Base-by-base conservation (phyloP, 2,113 vertebrate genomes). In the Serinus canaria region DNA sequence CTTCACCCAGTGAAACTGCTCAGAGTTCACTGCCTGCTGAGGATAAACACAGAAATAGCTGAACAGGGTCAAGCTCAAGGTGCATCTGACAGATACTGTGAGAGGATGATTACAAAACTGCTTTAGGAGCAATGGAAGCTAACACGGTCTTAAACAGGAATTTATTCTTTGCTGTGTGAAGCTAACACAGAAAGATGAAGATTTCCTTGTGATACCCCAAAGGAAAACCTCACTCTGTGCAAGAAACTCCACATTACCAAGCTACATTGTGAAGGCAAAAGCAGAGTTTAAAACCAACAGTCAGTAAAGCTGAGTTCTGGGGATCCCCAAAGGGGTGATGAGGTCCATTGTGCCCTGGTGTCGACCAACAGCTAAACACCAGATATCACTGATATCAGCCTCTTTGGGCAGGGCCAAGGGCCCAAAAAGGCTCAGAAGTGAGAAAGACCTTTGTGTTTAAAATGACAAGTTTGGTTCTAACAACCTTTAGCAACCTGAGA, bases 11-110 rank as follows among this genome's bases (percentile, higher is more conserved):
- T 75, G 69, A 89, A 95, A 88, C 53, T 91, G 70, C 50, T n/a
- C 55, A 0, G 16, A 75, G 37, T 68, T 70, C 73, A 75, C 72
- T 90, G 64, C 22, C 49, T 90, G 83, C 60, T 84, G 44, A 92
- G 80, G 90, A 90, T 72, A 89, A 94, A 93, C 72, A 88, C 88
- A 88, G 33, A 63, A 89, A 86, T 12, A 93, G 67, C 55, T 62
- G 17, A 77, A 81, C 23, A 0, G 3, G 82, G 90, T 94, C 90
- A 95, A 94, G 86, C 47, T 94, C 89, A 90, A 92, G 75, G 67
- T 80, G 63, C 67, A 80, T 21, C 18, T 77, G 50, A 93, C 15
- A 49, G 63, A 55, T 8, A 74, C 56, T 1, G 8, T 2, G 46
- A 94, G 27, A 1, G 1, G 67, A 46, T 12, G 28, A 46, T 58